A percentile compares a stretch with the other conserved stretches of the same genome.
These are phyloP conservation scores for Cistogaster globosa DNA, from an alignment of 2,888 invertebrate species.

Conservation along the genomic window DNA sequence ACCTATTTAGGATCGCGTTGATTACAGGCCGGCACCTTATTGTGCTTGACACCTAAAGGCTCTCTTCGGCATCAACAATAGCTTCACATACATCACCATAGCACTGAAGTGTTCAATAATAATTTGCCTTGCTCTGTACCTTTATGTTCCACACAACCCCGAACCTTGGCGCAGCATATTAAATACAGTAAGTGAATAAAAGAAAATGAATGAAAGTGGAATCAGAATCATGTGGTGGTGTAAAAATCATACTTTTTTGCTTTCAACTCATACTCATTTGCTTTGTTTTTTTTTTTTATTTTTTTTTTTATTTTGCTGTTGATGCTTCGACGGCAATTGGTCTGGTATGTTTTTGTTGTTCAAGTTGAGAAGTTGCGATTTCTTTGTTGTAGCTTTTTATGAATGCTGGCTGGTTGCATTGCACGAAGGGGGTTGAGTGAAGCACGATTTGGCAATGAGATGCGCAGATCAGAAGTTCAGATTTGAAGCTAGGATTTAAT, in stretches of 20 bases:
- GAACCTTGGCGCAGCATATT: constrained; percentile 52
- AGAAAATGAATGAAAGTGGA: constrained; percentile 46
- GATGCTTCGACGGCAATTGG: constrained; percentile 73
- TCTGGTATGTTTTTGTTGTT: constrained; percentile 66
- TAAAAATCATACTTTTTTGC: constrained; percentile 45
- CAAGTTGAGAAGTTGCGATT: constrained; percentile 62
- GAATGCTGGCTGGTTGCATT: constrained; percentile 29
- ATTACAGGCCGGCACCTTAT: constrained; percentile 83
- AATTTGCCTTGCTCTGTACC: constrained; percentile 9
- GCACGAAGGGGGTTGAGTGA: constrained; percentile 68
- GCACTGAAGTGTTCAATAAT: constrained; percentile 54
- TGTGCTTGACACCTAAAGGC: constrained; percentile 84
- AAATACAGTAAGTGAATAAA: constrained; percentile 54
- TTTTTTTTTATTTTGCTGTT: constrained; percentile 35
- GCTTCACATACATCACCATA: constrained; percentile 55
- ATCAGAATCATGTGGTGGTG: constrained; percentile 39
- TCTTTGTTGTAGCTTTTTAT: constrained; percentile 34
- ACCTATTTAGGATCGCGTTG: constrained; percentile 83
- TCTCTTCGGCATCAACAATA: constrained; percentile 70
- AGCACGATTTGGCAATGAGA: constrained; percentile 71
- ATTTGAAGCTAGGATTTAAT: constrained; percentile 69
- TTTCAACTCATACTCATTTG: neutral
- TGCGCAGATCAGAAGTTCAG: constrained; percentile 73
- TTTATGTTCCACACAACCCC: neutral
- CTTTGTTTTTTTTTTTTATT: constrained; percentile 14